Conservation (phyloP, 2,888 invertebrate species). For the Urechis unicinctus region DNA sequence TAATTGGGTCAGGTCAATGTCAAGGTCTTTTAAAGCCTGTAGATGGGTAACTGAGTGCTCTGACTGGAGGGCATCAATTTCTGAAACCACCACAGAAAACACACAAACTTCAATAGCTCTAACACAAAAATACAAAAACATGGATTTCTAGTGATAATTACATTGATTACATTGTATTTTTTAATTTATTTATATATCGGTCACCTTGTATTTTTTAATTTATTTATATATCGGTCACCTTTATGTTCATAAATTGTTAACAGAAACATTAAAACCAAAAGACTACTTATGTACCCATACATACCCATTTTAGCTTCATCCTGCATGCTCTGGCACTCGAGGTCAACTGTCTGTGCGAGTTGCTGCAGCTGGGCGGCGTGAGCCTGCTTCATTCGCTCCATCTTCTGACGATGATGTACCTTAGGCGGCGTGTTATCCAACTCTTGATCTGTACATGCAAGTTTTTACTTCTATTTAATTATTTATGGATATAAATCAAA, state of each 20-base stretch:
- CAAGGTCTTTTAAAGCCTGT: conserved; percentile 23
- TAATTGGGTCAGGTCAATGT: conserved; percentile 31
- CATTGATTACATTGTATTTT: not conserved
- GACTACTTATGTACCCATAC: no score
- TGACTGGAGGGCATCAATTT: conserved; percentile 21
- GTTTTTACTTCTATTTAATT: no score
- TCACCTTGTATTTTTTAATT: no score
- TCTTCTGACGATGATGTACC: conserved; percentile 28
- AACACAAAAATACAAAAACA: not conserved
- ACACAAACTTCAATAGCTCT: not conserved
- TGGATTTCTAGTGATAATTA: no score
- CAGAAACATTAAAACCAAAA: no score
- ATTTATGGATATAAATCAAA: no score
- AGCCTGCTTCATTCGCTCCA: conserved; percentile 20
- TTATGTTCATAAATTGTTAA: no score
- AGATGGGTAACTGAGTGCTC: conserved; percentile 24
- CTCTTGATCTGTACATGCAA: no score
- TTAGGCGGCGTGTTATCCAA: no score
- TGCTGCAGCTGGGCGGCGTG: conserved; percentile 25
- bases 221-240: no score
- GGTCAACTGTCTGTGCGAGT: conserved; percentile 22
- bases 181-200: no score
- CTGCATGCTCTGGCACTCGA: conserved; percentile 20
- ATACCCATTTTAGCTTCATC: conserved; percentile 26
- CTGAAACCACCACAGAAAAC: conserved; percentile 17